Evolutionary conservation across 2,113 vertebrate species (phyloP).

Genomic region (Heteronetta atricapilla): DNA sequence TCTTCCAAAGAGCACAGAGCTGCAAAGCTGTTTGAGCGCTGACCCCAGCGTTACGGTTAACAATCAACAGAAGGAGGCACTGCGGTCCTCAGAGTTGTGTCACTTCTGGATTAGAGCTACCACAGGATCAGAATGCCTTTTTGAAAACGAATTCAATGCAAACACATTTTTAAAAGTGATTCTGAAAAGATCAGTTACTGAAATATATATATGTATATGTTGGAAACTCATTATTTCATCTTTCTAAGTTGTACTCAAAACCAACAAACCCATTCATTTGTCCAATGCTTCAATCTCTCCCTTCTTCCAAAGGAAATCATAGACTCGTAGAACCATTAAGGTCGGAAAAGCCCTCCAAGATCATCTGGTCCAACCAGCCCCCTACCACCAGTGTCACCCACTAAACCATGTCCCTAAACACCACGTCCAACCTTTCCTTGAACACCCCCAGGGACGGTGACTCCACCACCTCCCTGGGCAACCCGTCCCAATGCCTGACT

Average conservation of each 20-base stretch:
- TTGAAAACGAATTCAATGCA: not conserved
- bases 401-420: too few species aligned
- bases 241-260: not conserved
- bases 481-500: too few species aligned
- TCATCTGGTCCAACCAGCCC: too few species aligned
- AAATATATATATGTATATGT: too few species aligned
- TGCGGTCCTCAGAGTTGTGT: not conserved
- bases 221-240: not conserved
- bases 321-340: too few species aligned
- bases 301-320: not conserved
- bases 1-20: not conserved
- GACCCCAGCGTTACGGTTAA: rapidly evolving
- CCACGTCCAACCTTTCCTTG: too few species aligned
- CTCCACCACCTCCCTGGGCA: too few species aligned
- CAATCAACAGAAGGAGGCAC: not conserved
- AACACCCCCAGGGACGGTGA: too few species aligned
- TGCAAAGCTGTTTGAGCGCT: not conserved
- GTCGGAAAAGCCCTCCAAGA: too few species aligned
- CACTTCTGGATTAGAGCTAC: not conserved
- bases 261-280: rapidly evolving
- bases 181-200: not conserved
- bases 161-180: not conserved
- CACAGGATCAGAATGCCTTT: not conserved
- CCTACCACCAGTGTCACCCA: too few species aligned
- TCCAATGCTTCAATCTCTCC: not conserved